Percentiles rank a stretch among this genome's conserved stretches.
Conservation (phyloP, 1,140 invertebrate genomes). For the Bombus picipes region DNA sequence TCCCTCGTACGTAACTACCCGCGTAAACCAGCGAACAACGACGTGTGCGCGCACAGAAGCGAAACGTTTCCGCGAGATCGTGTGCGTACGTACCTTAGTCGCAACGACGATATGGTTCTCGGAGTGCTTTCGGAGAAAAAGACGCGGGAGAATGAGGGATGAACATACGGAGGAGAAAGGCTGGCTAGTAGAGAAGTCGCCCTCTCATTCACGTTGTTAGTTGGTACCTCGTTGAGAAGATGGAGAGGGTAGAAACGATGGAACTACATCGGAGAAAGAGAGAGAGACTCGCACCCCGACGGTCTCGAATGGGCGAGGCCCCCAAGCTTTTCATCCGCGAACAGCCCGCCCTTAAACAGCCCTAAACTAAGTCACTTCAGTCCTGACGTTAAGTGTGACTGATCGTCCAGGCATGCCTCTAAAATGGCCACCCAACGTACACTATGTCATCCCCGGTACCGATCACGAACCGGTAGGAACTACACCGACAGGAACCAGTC, state of each 20-base stretch:
- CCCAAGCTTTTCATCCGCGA: constrained; percentile 64
- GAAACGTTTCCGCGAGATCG: not conserved
- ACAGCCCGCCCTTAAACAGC: constrained; percentile 72
- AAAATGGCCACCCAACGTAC: constrained; percentile 71
- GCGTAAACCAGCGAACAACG: constrained; percentile 35
- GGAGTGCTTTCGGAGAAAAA: constrained; percentile 18
- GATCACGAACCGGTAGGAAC: not conserved
- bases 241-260: constrained; percentile 57
- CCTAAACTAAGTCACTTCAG: constrained; percentile 76
- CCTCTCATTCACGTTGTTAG: constrained; percentile 48
- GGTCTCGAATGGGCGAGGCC: constrained; percentile 63
- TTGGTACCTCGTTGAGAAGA: constrained; percentile 42
- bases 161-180: not conserved
- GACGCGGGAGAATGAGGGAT: not conserved
- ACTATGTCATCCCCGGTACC: constrained; percentile 9
- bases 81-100: not conserved
- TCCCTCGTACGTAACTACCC: constrained; percentile 29
- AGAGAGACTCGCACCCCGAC: constrained; percentile 30
- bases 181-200: constrained; percentile 36
- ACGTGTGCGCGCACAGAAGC: not conserved
- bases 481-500: not conserved
- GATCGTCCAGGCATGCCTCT: constrained; percentile 69
- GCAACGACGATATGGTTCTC: constrained; percentile 33
- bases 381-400: constrained; percentile 73
- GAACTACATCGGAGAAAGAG: constrained; percentile 16